Evolutionary conservation across 2,113 vertebrate genomes (phyloP), one percentile per base, ranked within the genome.

Genomic region (Dicaeum eximium): DNA sequence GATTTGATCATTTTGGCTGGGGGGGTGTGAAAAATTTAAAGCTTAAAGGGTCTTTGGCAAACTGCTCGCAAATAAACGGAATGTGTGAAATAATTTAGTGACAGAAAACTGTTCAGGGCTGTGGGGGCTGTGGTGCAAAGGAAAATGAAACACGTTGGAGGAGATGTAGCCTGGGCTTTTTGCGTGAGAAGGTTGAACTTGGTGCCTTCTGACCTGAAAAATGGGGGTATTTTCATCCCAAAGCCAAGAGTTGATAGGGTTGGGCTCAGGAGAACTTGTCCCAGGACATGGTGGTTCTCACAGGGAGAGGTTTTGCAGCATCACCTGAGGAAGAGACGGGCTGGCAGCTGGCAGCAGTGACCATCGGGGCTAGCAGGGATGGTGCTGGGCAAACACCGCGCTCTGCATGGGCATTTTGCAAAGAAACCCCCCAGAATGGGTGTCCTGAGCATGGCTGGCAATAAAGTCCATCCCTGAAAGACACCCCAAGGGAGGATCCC

Each of bases 21-120:
- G 66, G 47, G 38, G 45, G n/a, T 40, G 80, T 90, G 91, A 91
- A 77, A 82, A 93, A 94, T 92, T 54, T 74, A 90, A 88, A 80
- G 90, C 93, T 93, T 94, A 67, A 91, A 96, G 96, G 67, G 90
- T 71, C 95, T 95, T 92, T 96, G 97, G 96, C 96, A 93, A 88
- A 45, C 72, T 40, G 72, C 96, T 92, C 14, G 3, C 90, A 77
- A 93, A 81, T 90, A 89, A 93, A 89, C 73, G 94, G 96, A 90
- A 93, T 2, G 96, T 94, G 96, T 95, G 96, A 97, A 97, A 96
- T 93, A 88, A 96, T 91, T 95, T 83, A 92, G 89, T 10, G 75
- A 96, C 94, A 97, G 80, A 93, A 92, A 85, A 87, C 37, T 21
- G 33, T 48, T 54, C 2, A 1, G 91, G 37, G 56, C 71, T 45